Base-by-base conservation (phyloP, 2,113 vertebrate species). In the Prietella phreatophila region DNA sequence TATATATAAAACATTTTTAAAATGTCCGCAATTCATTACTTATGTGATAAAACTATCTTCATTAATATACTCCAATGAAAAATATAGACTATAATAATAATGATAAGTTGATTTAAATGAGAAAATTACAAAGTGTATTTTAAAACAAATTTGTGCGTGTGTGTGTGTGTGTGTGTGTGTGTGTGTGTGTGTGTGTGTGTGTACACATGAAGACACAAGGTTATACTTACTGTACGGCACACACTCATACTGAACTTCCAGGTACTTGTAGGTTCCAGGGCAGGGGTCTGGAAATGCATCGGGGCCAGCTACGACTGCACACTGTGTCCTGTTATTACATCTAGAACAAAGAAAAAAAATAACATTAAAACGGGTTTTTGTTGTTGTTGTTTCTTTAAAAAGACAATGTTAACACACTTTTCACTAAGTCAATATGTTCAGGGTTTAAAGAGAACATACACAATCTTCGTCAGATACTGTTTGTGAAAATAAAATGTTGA, bases 291-390 rank as follows among this genome's bases (percentile, higher is more conserved):
- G 89, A 81, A 90, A 90, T 2, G 89, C 87, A 27, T 90, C 89
- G 0, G 89, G 89, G n/a, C 89, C 89, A 10, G 89, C 89, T n/a
- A 90, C 89, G 19, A 90, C 87, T 17, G 89, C 89, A 20, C 89
- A 90, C 81, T 90, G 89, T 17, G 89, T 90, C 36, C 89, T 82
- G 84, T 90, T 90, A 75, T 90, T 90, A 86, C 89, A 90, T 76
- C 89, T 90, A 81, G 33, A 86, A 80, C 1, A 25, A 11, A 39
- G 8, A 55, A 47, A 75, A 82, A 56, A 87, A 25, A 73, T 9
- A 79, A 20, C 50, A 1, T 42, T 42, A 75, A 19, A 75, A 22
- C 13, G 22, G 5, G 42, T 6, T 42, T 47, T 47, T 75, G 33
- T 17, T 69, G 36, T 65, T 11, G 13, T 27, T 11, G 13, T 11